Base-by-base conservation (phyloP, 2,888 invertebrate genomes). In the Nymphalis polychloros region DNA sequence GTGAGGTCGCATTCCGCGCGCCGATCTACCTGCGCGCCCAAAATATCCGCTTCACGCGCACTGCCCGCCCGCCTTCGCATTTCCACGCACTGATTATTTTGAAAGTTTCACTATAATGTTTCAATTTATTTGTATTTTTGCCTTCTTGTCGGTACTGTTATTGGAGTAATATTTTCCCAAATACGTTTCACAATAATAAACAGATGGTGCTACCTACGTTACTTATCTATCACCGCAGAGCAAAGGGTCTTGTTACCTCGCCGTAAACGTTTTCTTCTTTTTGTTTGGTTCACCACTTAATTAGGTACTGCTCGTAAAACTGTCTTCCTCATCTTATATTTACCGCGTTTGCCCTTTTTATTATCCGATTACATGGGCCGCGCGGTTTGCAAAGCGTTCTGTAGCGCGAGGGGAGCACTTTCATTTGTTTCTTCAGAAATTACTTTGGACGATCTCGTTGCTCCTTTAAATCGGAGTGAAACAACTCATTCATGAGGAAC, bases 311-410 rank as follows among this genome's bases (percentile, higher is more conserved):
- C 86, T 92, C 92, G 92, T 92, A 92, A 92, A 92, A 92, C 92
- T 92, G 92, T 92, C 92, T 92, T 92, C 90, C 92, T 92, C 92
- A 92, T 92, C 92, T 92, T 91, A 92, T 92, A 92, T 92, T 92
- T 92, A 92, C 92, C 91, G 90, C 91, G 91, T 91, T 92, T 90
- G 92, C 92, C 92, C 92, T 92, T 92, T 92, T 92, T 92, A 92
- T 92, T 92, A 92, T 92, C 88, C 92, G 92, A 92, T 92, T 92
- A 92, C 92, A 88, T 88, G 89, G 90, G 91, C 90, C 82, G 88
- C 88, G 87, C 89, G 85, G 89, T 91, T 90, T 89, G 90, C 85
- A 87, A 88, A 90, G 86, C 89, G 87, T 83, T 87, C 86, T 81
- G 85, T 82, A 83, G 83, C 84, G 87, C 86, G 87, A 91, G 88